Conservation (phyloP, 1,140 invertebrate species). For the Temnothorax curvispinosus region DNA sequence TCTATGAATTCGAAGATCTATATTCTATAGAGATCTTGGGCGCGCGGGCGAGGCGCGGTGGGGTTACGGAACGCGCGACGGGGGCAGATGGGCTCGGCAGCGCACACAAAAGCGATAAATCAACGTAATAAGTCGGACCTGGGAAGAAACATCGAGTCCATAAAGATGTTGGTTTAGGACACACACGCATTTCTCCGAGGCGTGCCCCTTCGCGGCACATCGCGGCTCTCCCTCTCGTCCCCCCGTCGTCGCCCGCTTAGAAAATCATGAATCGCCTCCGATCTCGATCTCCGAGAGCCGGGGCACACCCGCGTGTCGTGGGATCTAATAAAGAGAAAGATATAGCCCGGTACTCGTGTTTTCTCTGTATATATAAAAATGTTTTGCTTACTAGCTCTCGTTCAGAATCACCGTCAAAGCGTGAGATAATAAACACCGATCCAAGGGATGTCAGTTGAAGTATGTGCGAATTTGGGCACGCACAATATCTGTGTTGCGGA, state of each 20-base stretch:
- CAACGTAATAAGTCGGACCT: conserved; percentile 73
- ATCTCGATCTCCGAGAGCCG: conserved; percentile 39
- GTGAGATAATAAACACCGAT: conserved; percentile 50
- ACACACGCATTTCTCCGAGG: conserved; percentile 64
- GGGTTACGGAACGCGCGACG: conserved; percentile 27
- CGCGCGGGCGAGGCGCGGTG: neutral
- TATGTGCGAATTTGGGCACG: conserved; percentile 45
- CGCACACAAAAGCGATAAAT: conserved; percentile 74
- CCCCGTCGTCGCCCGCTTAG: conserved; percentile 32
- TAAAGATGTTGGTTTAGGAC: conserved; percentile 78
- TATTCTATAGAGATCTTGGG: conserved; percentile 46
- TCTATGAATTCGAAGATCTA: conserved; percentile 52
- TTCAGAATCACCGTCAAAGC: conserved; percentile 28
- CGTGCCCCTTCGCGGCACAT: conserved; percentile 42
- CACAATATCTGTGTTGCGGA: neutral
- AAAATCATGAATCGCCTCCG: conserved; percentile 63
- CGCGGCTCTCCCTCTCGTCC: neutral
- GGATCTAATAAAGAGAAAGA: conserved; percentile 39
- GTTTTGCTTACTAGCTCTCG: conserved; percentile 50
- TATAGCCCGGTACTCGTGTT: conserved; percentile 50
- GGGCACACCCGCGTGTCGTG: conserved; percentile 19
- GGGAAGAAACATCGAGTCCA: conserved; percentile 70
- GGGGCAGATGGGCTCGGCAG: conserved; percentile 54
- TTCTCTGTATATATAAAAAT: conserved; percentile 61
- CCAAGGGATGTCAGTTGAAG: conserved; percentile 39